Base-by-base conservation (phyloP, 2,797 vertebrate genomes). In the Thunnus albacares region DNA sequence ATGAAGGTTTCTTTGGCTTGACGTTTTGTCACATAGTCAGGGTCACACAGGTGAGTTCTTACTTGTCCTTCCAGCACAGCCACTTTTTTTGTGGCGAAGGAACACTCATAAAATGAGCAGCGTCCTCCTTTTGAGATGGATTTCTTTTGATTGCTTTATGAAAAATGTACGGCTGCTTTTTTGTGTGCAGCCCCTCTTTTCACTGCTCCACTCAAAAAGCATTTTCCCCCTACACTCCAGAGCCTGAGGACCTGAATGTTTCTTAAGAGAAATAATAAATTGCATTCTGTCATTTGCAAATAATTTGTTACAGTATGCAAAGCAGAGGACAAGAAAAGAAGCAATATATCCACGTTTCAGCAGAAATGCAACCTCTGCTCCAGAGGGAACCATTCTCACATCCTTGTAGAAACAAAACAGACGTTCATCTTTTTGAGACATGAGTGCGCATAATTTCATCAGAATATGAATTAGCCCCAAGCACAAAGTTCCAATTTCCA, bases 141-240 rank as follows among this genome's bases (percentile, higher is more conserved):
- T 63, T 69, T 43, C 20, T 49, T 81, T 77, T 75, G 30, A 77
- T 73, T 79, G 77, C 73, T 66, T 56, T n/a, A 59, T 49, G 22
- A 5, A 26, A 71, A 79, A 64, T 47, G 5, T 53, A 59, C 45
- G 55, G 14, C 59, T 17, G 20, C 60, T 53, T 61, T 41, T 26
- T 53, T 55, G 15, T 38, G 30, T 17, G 17, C 67, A 71, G 68
- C 33, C 18, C 47, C 61, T 58, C 38, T 77, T 83, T 75, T 68
- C 35, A 70, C 35, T 53, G 38, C 65, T 73, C 28, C 45, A 56
- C 59, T 74, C 22, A 59, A 69, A 68, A 26, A 43, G 11, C 6
- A 20, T 6, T 6, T 57, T 65, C 30, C 9, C 22, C 15, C 35
- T 8, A 1, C 47, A 12, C 28, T 45, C 18, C 3, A 24, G 17